Percentiles rank a stretch among this genome's conserved stretches.
phyloP scores from a whole-genome alignment of 2,888 invertebrate genomes.

The Pinctada fucata region DNA sequence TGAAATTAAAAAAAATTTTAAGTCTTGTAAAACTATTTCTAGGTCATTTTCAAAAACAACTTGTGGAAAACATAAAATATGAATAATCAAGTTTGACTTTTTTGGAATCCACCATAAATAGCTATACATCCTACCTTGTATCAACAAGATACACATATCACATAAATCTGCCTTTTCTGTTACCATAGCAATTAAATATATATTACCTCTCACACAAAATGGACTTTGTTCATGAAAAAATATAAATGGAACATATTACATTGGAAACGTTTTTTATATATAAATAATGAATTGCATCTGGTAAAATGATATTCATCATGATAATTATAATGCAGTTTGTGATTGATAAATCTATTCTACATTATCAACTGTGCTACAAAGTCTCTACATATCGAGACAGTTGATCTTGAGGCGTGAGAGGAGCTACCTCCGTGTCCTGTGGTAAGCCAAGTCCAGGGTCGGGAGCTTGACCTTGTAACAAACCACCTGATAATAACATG shows the following conservation, averaged over 20 bases:
- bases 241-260: neutral
- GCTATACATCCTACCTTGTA: neutral
- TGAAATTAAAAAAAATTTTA: neutral
- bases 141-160: neutral
- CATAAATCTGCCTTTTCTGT: neutral
- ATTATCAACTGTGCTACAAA: conserved; percentile 62
- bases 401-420: conserved; percentile 94
- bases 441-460: conserved; percentile 68
- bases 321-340: neutral
- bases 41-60: neutral
- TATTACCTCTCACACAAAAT: neutral
- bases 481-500: conserved; percentile 33
- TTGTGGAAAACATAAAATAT: neutral
- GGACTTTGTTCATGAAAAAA: conserved; percentile 4
- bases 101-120: neutral
- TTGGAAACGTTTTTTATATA: neutral
- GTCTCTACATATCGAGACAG: conserved; percentile 94
- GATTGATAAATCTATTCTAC: neutral
- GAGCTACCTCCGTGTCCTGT: conserved; percentile 74
- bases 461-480: conserved; percentile 69
- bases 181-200: neutral
- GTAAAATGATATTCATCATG: neutral
- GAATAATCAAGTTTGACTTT: neutral
- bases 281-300: neutral
- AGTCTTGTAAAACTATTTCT: neutral